Base-by-base conservation (phyloP, 2,797 vertebrate genomes). In the Malacoctenus gilli region DNA sequence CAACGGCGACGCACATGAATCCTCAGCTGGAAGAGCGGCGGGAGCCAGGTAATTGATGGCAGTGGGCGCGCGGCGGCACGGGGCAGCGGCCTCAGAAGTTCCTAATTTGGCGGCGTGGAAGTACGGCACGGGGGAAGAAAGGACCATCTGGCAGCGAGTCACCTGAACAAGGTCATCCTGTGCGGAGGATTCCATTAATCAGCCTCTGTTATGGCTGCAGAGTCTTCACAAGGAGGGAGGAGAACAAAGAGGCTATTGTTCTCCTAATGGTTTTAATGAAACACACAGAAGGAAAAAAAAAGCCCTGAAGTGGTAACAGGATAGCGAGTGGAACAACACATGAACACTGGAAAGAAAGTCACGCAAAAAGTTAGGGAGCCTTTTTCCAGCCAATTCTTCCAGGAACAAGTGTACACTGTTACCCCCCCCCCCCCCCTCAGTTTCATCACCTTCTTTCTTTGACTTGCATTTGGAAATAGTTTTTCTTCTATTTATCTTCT, bases 111-210 rank as follows among this genome's bases (percentile, higher is more conserved):
- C 49, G 19, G 46, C 48, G n/a, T 75, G 61, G 67, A 77, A 75
- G 54, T 51, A 30, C 62, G 62, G 63, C 67, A 60, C 68, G 68
- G 58, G n/a, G 60, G 66, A 83, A 82, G 74, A 59, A 66, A 51
- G 41, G 61, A 86, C 87, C 89, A 90, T 90, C 89, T 91, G 89
- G 82, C 74, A 34, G 54, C 3, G 52, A 64, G 43, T 64, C 80
- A 87, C 83, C 75, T 82, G 78, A 67, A 54, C 85, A 89, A 89
- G 86, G 86, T 86, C 80, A 84, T 37, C 35, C 28, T 59, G 59
- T 48, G 74, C 70, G 64, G 68, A 80, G 68, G 55, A 31, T 55
- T 77, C 77, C 82, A 87, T 91, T 88, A 85, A 88, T 91, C 85
- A 88, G 73, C 50, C 72, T 75, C 72, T 78, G 79, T 75, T 82